Evolutionary conservation across 2,113 vertebrate genomes (phyloP), one percentile per base, ranked within the genome.

Genomic region (Coreoperca whiteheadi): DNA sequence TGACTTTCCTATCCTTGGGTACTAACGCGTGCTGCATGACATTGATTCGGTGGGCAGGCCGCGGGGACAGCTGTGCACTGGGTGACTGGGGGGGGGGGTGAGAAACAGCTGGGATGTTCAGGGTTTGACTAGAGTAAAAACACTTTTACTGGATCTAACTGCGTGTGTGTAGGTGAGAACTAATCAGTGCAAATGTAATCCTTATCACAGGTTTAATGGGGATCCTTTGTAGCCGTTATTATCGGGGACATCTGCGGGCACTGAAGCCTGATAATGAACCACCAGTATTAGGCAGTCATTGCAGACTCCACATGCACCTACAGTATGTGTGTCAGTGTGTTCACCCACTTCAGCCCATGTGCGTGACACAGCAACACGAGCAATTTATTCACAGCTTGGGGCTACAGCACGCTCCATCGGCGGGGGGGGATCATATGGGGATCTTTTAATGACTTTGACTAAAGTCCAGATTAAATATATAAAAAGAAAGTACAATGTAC

Each of bases 1-100:
- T 34, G 67, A 88, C 74, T 89, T 83, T 87, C 81, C 77, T 70
- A 25, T 88, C 84, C 83, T 66, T 82, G 46, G 83, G 72, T 90
- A 65, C 85, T 56, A 66, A 51, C 23, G 60, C 53, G 9, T 39
- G 72, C 46, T 77, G 82, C 34, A 25, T 68, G 69, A n/a, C 75
- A 91, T 84, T 64, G 88, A 91, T 90, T 59, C 16, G 37, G 60
- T 1, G 72, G 25, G 23, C 70, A 61, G 69, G 69, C 70, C 54
- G 18, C 6, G 0, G 50, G 57, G 70, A 64, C 67, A 60, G 59
- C 68, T 82, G 68, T n/a, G 74, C 4, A 15, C 16, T 4, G 6
- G n/a, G 28, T 21, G 46, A 34, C 11, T 12, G 34, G 7, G 51
- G 53, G 34, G 20, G 68, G 51, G 30, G 1, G 1, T 20, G 41